phyloP scores from a whole-genome alignment of 2,113 vertebrate species.

The Heptranchias perlo region DNA sequence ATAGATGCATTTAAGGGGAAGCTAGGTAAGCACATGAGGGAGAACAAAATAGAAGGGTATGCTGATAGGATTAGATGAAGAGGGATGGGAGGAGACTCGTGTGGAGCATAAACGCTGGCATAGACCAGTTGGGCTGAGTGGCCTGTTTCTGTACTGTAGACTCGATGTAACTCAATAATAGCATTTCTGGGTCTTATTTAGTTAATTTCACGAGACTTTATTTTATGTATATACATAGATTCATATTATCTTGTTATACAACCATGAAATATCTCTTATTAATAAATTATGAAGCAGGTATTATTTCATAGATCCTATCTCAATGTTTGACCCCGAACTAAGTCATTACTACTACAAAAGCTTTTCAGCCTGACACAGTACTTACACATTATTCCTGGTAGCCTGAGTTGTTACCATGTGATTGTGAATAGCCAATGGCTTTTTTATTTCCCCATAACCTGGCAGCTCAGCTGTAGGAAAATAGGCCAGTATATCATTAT shows the following conservation, averaged over 20 bases:
- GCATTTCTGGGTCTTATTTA: not conserved
- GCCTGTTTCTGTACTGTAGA: too few species aligned
- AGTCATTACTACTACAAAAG: not conserved
- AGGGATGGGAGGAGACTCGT: too few species aligned
- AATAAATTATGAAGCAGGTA: not conserved
- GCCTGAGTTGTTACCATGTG: not conserved
- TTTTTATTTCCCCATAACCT: slow-evolving; percentile 14
- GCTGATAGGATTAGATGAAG: too few species aligned
- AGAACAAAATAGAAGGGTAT: too few species aligned
- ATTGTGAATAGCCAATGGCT: not conserved
- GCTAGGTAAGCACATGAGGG: too few species aligned
- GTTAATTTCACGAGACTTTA: slow-evolving; percentile 12
- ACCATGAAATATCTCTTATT: not conserved
- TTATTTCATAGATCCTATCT: not conserved
- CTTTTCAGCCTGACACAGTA: not conserved
- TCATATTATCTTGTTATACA: not conserved
- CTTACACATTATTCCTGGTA: not conserved
- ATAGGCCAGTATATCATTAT: not conserved
- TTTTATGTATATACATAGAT: not conserved
- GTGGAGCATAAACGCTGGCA: too few species aligned
- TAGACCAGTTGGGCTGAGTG: too few species aligned
- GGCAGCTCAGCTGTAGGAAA: slow-evolving; percentile 3
- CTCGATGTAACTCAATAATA: too few species aligned
- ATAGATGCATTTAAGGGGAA: too few species aligned
- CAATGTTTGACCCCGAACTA: not conserved